Evolutionary conservation across 2,113 vertebrate genomes (phyloP), one percentile per base, ranked within the genome.

Genomic region (Lichenostomus cassidix): DNA sequence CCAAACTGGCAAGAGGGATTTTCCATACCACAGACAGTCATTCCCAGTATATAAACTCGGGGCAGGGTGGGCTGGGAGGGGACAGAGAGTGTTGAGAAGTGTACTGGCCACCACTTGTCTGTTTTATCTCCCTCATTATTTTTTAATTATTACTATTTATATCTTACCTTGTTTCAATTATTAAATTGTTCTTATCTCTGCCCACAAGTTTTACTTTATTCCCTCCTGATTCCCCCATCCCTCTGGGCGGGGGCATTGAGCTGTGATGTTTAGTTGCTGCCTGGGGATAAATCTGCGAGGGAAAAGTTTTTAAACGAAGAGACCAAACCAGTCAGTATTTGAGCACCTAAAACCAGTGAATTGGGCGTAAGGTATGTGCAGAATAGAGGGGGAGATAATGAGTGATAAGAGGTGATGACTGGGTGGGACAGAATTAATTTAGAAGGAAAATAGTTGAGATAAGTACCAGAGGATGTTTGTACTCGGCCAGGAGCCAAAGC

Each of bases 141-240:
- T 60, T 49, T 22, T 29, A 13, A 13, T 56, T 28, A n/a, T 50
- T 59, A 31, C 46, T 46, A 46, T 73, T 39, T 39, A 64, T 55
- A 37, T 46, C 58, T 52, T 42, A 35, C 15, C 35, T 71, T 22
- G 16, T 42, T 80, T 88, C 35, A 64, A 25, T 71, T 64, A 64
- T 41, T 60, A 62, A 75, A 35, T 10, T 47, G 24, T 62, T 46
- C 39, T 60, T 75, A 67, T 39, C n/a, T 60, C 46, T 60, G 25
- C 28, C 23, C 6, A 0, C 0, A 7, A 39, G 19, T 67, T 67
- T 75, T 47, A 29, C 23, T 39, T 44, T 29, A 7, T 4, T 2
- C 2, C 15, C 22, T 37, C 14, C 11, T 5, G 2, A 4, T 37
- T 67, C 10, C 27, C 28, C 13, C 39, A 25, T 53, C 46, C 52